Evolutionary conservation across 2,113 vertebrate species (phyloP), one percentile per base, ranked within the genome.

Genomic region (Tupaia chinensis): DNA sequence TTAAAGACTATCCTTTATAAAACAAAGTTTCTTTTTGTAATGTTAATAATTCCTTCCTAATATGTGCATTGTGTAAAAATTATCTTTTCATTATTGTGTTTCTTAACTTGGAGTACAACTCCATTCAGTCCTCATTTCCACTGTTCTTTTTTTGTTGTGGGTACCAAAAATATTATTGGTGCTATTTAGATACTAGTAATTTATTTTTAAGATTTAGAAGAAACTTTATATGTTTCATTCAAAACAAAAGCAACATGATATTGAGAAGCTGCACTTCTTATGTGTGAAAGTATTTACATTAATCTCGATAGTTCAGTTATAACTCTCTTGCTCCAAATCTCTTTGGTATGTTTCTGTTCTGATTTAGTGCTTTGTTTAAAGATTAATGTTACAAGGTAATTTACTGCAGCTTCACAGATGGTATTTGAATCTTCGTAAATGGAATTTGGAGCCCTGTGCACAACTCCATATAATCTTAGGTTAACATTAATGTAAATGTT

Each of bases 271-370:
- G 12, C 8, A 96, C 54, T 91, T 98, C 88, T 78, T 90, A 96
- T 97, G 91, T 91, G 74, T 95, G 83, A 81, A 96, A 90, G 95
- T 98, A 66, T 99, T 98, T 98, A 97, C 98, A 98, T 96, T 96
- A 96, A 89, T 97, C 97, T 98, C 77, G 61, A 97, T 98, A 98
- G 98, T 98, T 98, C 94, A 93, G 95, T 93, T 96, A 93, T 98
- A 97, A 98, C 98, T 98, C 98, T 98, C 96, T 98, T 98, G 82
- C 68, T 94, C 77, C 97, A 97, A 98, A 97, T 98, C 97, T 98
- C 97, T 95, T 96, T 95, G 88, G 96, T 98, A 96, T 98, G 97
- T 97, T 98, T 97, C 96, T 95, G 54, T 68, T 96, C 97, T 97
- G 85, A 97, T 97, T 98, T 98, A 93, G 84, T 96, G 92, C 69